A percentile compares a stretch with the other conserved stretches of the same genome.
phyloP scores from a whole-genome alignment of 2,113 vertebrate species.

The Malaclemys terrapin region DNA sequence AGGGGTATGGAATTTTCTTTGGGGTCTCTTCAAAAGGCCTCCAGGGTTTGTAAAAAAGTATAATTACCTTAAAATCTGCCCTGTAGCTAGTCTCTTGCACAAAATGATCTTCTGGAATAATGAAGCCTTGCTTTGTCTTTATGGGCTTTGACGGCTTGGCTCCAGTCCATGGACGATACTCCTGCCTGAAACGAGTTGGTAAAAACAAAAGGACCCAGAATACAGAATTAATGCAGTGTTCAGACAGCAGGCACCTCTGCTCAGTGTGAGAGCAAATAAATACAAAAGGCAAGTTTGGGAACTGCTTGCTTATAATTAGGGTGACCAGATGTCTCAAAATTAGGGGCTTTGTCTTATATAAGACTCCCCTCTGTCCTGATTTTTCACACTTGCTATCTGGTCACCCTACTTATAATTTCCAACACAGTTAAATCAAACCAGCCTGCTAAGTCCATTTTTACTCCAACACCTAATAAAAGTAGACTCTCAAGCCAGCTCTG shows the following conservation, averaged over 20 bases:
- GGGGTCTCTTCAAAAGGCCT: not conserved
- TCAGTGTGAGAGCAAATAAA: not conserved
- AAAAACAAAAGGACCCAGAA: not conserved
- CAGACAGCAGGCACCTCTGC: not conserved
- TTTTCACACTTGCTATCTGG: too few relatives aligned
- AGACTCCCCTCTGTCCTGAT: too few relatives aligned
- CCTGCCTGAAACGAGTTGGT: constrained; percentile 83
- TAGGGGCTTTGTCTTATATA: too few relatives aligned
- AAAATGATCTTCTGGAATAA: constrained; percentile 81
- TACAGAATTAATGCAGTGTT: not conserved
- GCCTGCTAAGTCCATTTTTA: not conserved
- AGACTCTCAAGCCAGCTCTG: not conserved
- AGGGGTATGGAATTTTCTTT: not conserved
- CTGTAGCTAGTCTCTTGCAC: constrained; percentile 88
- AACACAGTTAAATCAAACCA: not conserved
- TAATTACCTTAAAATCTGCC: constrained; percentile 86
- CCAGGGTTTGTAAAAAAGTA: not conserved
- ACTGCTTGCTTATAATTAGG: not conserved
- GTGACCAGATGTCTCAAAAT: too few relatives aligned
- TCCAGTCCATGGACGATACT: constrained; percentile 90
- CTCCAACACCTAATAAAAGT: not conserved
- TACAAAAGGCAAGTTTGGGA: not conserved
- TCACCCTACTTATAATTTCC: not conserved
- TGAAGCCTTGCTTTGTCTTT: constrained; percentile 81
- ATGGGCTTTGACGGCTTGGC: constrained; percentile 86